These are phyloP conservation scores for Dicrurus megarhynchus DNA, from an alignment of 2,113 vertebrate species.

Conservation along the genomic window DNA sequence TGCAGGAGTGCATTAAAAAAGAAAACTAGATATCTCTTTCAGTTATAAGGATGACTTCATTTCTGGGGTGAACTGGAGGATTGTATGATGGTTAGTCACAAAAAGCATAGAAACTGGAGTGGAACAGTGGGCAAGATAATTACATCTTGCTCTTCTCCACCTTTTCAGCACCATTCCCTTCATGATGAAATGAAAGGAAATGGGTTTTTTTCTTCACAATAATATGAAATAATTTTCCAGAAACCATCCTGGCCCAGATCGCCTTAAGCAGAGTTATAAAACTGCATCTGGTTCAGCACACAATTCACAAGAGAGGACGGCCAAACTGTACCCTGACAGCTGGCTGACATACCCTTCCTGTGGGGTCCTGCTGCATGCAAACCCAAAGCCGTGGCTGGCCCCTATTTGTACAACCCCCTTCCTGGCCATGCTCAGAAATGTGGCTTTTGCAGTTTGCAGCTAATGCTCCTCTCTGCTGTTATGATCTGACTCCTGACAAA, in stretches of 20 bases:
- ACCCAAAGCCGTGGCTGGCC: not conserved
- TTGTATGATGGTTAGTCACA: not conserved
- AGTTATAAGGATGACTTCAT: not conserved
- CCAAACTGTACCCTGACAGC: not conserved
- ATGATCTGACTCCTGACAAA: not conserved
- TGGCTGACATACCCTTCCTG: slow-evolving; percentile 17
- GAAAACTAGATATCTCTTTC: not conserved
- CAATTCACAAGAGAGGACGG: not conserved
- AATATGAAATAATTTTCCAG: slow-evolving; percentile 13
- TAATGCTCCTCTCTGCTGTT: not conserved
- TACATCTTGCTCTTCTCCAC: not conserved
- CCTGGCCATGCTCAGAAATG: not conserved
- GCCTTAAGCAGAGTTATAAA: not conserved
- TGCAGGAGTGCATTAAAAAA: not conserved
- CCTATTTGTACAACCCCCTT: not conserved
- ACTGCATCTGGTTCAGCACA: not conserved
- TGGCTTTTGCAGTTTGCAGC: not conserved
- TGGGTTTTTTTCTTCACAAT: not conserved
- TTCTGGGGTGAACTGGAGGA: not conserved
- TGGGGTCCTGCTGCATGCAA: not conserved
- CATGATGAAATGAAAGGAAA: not conserved
- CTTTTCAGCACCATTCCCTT: not conserved
- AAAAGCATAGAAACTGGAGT: not conserved
- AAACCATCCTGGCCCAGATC: not conserved
- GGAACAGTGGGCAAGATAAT: not conserved